Base-by-base conservation (phyloP, 2,113 vertebrate genomes). In the Chamaea fasciata region DNA sequence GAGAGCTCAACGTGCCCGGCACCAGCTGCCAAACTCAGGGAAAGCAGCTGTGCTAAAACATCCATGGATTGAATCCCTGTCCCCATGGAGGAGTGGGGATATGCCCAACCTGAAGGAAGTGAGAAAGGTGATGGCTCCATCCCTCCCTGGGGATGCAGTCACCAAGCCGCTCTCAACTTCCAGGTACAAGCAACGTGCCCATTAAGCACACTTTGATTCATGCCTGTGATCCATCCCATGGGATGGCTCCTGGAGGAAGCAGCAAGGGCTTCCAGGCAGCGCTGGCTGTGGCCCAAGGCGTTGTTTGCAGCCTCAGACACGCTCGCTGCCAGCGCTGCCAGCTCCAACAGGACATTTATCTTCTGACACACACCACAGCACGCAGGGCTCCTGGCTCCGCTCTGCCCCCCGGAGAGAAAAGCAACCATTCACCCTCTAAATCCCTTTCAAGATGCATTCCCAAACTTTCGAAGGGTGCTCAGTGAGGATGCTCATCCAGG, bases 31-130 rank as follows among this genome's bases (percentile, higher is more conserved):
- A 70, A 49, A 47, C 30, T 0, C 16, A 6, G 22, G 64, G 60
- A 39, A 41, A 78, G 21, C 24, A 84, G 69, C 37, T 67, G 78
- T 0, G 8, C 65, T 35, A 4, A 22, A 70, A 33, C 7, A 30
- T 4, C 52, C 35, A 2, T 0, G 3, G 0, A 2, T 0, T 7
- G 28, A 28, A 23, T 9, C 59, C 63, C 55, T 1, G 3, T 47
- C 49, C 44, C 7, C 2, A 5, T 0, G 41, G 7, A 69, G 49
- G 41, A 69, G 27, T 37, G 22, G 53, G 64, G 64, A 27, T 0
- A 0, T 18, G 30, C 9, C 57, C 14, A 41, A 1, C 13, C n/a
- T 15, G 1, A 14, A 63, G 31, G 70, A 55, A 16, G 5, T 0
- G 2, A 37, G 35, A 35, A 50, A 57, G 26, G 42, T 11, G 17